Percentiles rank a stretch among this genome's conserved stretches.
Evolutionary conservation across 2,113 vertebrate genomes (phyloP).

Genomic region (Hyla sarda): DNA sequence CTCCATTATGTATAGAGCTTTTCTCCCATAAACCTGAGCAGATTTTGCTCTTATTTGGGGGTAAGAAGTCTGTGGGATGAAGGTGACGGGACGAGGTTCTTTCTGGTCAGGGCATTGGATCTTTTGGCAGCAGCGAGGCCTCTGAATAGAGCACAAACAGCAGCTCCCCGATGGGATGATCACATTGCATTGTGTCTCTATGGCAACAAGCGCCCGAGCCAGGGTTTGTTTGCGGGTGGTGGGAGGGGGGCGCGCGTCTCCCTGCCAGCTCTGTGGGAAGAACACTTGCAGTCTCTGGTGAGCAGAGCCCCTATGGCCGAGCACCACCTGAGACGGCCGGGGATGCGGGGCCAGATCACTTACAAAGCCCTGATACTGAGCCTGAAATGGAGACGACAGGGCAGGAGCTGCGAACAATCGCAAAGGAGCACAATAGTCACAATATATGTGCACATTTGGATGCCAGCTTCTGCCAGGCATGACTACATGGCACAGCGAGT

Average conservation of each 20-base stretch:
- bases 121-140: slow-evolving; percentile 37
- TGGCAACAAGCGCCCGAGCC: slow-evolving; percentile 35
- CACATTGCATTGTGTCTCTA: slow-evolving; percentile 54
- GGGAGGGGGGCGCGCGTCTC: neutral
- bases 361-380: neutral
- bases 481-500: too few species aligned
- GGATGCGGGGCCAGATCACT: neutral
- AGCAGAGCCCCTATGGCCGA: slow-evolving; percentile 33
- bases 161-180: slow-evolving; percentile 54
- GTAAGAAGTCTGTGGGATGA: neutral
- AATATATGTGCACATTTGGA: too few species aligned
- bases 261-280: slow-evolving; percentile 40
- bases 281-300: slow-evolving; percentile 49
- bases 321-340: slow-evolving; percentile 44
- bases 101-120: neutral
- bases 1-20: neutral
- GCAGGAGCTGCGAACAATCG: neutral
- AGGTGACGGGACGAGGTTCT: slow-evolving; percentile 22
- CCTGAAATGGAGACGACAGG: slow-evolving; percentile 17
- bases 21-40: neutral
- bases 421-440: neutral
- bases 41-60: neutral
- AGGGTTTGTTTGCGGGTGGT: slow-evolving; percentile 33
- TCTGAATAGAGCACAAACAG: slow-evolving; percentile 36
- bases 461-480: too few species aligned